phyloP scores from a whole-genome alignment of 2,888 invertebrate species.

The Xanthorhoe designata region DNA sequence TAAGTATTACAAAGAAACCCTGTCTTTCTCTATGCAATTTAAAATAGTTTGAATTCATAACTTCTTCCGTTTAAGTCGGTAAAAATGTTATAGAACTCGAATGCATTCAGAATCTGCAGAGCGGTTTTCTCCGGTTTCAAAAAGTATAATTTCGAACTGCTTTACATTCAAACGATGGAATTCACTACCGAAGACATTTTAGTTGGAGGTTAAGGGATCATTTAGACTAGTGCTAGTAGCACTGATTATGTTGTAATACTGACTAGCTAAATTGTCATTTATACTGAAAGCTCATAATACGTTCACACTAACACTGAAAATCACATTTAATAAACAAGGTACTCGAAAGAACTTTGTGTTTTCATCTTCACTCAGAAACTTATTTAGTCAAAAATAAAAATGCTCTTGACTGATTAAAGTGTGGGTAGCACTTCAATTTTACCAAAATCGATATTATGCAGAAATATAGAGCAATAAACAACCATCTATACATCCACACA shows the following conservation, averaged over 20 bases:
- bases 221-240: slow-evolving; percentile 6
- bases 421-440: no score
- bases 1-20: neutral
- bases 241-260: neutral
- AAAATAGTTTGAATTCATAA: neutral
- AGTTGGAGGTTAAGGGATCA: slow-evolving; percentile 18
- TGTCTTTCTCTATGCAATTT: neutral
- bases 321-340: no score
- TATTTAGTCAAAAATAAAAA: no score
- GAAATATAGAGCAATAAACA: no score
- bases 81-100: slow-evolving; percentile 11
- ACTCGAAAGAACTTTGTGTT: no score
- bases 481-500: no score
- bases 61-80: neutral
- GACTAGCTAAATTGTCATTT: no score
- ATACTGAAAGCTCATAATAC: no score
- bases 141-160: slow-evolving; percentile 31
- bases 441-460: no score
- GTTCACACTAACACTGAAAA: no score
- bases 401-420: no score
- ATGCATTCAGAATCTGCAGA: slow-evolving; percentile 18
- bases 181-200: slow-evolving; percentile 22
- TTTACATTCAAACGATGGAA: slow-evolving; percentile 30
- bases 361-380: no score
- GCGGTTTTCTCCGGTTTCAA: slow-evolving; percentile 22